Evolutionary conservation across 2,113 vertebrate genomes (phyloP).

Genomic region (Chrysemys picta): DNA sequence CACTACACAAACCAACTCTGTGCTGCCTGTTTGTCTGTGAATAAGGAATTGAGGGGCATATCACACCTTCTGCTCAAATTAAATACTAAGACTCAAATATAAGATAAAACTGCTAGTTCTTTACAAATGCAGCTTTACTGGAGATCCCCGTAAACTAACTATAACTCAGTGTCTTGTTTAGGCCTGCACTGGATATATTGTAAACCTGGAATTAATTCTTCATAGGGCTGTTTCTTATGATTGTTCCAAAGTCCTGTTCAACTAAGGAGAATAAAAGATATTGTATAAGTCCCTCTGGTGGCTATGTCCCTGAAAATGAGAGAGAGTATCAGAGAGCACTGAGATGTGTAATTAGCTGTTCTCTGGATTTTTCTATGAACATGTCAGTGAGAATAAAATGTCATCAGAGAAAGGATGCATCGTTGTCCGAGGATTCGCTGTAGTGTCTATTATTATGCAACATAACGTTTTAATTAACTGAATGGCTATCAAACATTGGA

Average conservation of each 20-base stretch:
- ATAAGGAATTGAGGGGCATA: not conserved
- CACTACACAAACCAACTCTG: not conserved
- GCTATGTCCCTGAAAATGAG: conserved; percentile 16
- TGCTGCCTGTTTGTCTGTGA: not conserved
- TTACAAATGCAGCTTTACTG: not conserved
- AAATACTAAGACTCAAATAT: not conserved
- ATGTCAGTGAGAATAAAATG: not conserved
- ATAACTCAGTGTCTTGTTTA: conserved; percentile 22
- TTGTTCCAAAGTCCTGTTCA: conserved; percentile 19
- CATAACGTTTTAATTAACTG: conserved; percentile 20
- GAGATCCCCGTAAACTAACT: not conserved
- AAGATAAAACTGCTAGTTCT: not conserved
- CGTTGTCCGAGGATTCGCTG: not conserved
- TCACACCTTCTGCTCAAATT: not conserved
- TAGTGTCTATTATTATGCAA: not conserved
- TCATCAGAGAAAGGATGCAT: not conserved
- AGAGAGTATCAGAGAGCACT: not conserved
- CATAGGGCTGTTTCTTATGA: not conserved
- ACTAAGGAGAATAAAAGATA: conserved; percentile 1
- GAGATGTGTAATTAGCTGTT: conserved; percentile 41
- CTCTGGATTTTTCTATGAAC: not conserved
- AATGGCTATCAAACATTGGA: conserved; percentile 1
- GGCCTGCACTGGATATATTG: not conserved
- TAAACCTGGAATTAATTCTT: conserved; percentile 55
- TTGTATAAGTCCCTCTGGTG: not conserved